Conservation (phyloP, 2,113 vertebrate species). For the Hiodon tergisus region DNA sequence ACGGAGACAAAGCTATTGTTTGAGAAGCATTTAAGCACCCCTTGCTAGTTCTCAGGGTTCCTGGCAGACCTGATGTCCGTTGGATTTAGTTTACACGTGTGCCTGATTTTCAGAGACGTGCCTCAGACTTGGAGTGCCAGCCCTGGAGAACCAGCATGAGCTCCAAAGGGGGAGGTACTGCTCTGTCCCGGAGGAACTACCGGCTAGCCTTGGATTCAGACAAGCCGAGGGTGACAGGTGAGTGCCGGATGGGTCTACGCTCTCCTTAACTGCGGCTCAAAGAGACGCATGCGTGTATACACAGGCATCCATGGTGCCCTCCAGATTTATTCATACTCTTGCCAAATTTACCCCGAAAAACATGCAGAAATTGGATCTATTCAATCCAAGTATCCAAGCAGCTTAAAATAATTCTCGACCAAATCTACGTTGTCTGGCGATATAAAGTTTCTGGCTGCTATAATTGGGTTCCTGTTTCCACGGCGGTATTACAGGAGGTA, state of each 20-base stretch:
- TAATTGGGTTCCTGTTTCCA: no score
- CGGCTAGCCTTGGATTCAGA: slow-evolving; percentile 78
- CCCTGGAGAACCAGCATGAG: slow-evolving; percentile 64
- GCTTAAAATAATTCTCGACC: no score
- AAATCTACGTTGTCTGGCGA: no score
- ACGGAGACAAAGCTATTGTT: background rate
- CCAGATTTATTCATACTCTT: no score
- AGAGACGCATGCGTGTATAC: slow-evolving; percentile 7
- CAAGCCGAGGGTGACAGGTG: slow-evolving; percentile 81
- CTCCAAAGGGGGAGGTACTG: slow-evolving; percentile 73
- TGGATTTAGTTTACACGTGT: background rate
- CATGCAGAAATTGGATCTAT: no score
- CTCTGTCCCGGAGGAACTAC: slow-evolving; percentile 79
- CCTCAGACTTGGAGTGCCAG: slow-evolving; percentile 1
- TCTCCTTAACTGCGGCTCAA: background rate
- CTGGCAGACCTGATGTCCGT: background rate
- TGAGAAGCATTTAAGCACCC: no score
- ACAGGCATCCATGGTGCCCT: no score
- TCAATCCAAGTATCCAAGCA: no score
- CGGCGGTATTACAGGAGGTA: no score
- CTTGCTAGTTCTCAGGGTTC: no score
- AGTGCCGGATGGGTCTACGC: background rate
- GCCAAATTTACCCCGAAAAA: no score
- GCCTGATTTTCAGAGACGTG: slow-evolving; percentile 28
- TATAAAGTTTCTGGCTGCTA: no score